Evolutionary conservation across 2,113 vertebrate genomes (phyloP), one percentile per base, ranked within the genome.

Genomic region (Uria aalge): DNA sequence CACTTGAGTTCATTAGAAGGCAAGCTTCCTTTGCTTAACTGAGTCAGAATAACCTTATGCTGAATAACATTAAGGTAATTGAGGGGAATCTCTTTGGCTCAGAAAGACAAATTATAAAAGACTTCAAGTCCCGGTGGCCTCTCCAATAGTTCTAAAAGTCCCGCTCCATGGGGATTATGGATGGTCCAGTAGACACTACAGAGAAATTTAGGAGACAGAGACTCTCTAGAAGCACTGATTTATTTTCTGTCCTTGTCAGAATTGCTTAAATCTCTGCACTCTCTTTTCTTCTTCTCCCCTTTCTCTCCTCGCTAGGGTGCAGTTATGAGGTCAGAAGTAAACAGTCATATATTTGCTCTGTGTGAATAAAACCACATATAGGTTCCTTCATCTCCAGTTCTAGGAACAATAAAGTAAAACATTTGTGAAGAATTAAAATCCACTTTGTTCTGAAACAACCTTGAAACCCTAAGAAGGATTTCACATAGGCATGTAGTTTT

Each of bases 391-490:
- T 87, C 30, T 59, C 52, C 56, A 41, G n/a, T 93, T 92, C 93
- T 81, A 95, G 60, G 59, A 59, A 92, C 81, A 94, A 93, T 83
- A 72, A 93, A 95, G 62, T 71, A 93, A 96, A 94, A 89, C 38
- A 91, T 83, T 92, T 85, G 56, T 75, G 68, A 92, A 78, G 76
- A 97, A 96, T 83, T 95, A 83, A 87, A 92, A 94, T 84, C 32
- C 62, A 71, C 74, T 94, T 95, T 92, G 74, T 93, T 96, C 94
- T 90, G 67, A 93, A 96, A 90, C 73, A 96, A 90, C 92, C 94
- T 92, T 92, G 78, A 89, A 96, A 92, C 59, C 27, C 36, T 24
- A 88, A 60, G 91, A 96, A 93, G 74, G 52, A 81, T 97, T 97
- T 96, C 92, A 94, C 90, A 90, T 96, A 1, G 11, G 67, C 82